Base-by-base conservation (phyloP, 2,113 vertebrate species). In the Maccullochella peelii region DNA sequence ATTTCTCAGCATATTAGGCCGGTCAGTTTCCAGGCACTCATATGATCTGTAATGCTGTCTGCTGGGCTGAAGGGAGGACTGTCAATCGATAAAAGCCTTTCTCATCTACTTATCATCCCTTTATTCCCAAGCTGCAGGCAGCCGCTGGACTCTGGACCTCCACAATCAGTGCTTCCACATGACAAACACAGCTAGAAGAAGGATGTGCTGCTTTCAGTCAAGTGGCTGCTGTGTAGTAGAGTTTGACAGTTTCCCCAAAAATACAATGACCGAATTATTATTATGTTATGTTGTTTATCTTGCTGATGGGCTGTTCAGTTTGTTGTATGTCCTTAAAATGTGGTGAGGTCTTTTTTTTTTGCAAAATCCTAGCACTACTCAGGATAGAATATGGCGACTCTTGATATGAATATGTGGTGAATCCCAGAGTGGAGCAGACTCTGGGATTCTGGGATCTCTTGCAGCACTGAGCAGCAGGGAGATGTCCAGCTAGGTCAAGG, bases 1-100 rank as follows among this genome's bases (percentile, higher is more conserved):
- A 73, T 79, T 84, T 84, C 81, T 84, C 74, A 57, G 61, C 50
- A 83, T 74, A 54, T 75, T 15, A 33, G 55, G 27, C 14, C 38
- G 6, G 0, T 65, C 57, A 30, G 71, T 40, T 80, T 89, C 87
- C 82, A 66, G 85, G 79, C 77, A 83, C 58, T 75, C 33, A 10
- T 44, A 73, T 50, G 52, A 74, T 85, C 20, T 76, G 58, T 61
- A 62, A 55, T 44, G 38, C 59, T 72, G 70, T 40, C 23, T 65
- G 73, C 69, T 47, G 55, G 44, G 40, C 38, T 65, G 44, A 66
- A 40, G 23, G 42, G 27, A 80, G 20, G 62, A 20, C 74, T 73
- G 68, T 15, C 68, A 20, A 61, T 91, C 69, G 15, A 87, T 88
- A 52, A 74, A 76, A 55, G 57, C 73, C 40, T 83, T 49, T 75